Evolutionary conservation across 2,888 invertebrate species (phyloP).

Genomic region (Rutpela maculata): DNA sequence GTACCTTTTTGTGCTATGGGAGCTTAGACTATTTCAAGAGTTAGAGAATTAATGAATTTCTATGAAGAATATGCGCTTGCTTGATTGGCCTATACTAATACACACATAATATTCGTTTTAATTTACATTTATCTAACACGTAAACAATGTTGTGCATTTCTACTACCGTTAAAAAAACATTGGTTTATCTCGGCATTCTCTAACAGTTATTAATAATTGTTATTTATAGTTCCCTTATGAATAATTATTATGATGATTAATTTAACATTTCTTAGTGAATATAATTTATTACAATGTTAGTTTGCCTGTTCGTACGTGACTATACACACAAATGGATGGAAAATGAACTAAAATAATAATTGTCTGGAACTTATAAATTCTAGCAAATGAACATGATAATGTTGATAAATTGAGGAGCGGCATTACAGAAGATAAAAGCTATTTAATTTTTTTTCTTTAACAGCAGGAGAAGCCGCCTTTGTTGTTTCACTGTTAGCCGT

Average conservation of each 20-base stretch:
- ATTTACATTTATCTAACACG: too few species aligned
- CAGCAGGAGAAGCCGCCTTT: neutral
- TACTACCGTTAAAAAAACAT: too few species aligned
- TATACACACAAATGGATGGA: neutral
- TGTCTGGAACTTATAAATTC: neutral
- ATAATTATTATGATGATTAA: neutral
- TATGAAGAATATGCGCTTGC: too few species aligned
- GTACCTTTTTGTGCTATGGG: too few species aligned
- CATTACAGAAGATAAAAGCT: constrained; percentile 5
- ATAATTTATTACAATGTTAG: neutral
- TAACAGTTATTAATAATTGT: neutral
- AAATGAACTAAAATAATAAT: neutral
- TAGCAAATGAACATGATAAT: neutral
- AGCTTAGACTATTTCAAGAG: too few species aligned
- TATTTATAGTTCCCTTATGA: neutral
- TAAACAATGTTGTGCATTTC: too few species aligned
- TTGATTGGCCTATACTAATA: too few species aligned
- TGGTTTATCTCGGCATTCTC: neutral
- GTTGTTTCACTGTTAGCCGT: neutral
- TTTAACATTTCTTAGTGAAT: constrained; percentile 10
- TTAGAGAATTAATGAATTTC: too few species aligned
- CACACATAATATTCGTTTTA: too few species aligned
- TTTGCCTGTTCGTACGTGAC: neutral
- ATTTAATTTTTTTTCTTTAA: neutral
- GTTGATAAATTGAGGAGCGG: constrained; percentile 9